These are phyloP conservation scores for Apteryx owenii DNA, from an alignment of 2,113 vertebrate genomes.

Conservation along the genomic window DNA sequence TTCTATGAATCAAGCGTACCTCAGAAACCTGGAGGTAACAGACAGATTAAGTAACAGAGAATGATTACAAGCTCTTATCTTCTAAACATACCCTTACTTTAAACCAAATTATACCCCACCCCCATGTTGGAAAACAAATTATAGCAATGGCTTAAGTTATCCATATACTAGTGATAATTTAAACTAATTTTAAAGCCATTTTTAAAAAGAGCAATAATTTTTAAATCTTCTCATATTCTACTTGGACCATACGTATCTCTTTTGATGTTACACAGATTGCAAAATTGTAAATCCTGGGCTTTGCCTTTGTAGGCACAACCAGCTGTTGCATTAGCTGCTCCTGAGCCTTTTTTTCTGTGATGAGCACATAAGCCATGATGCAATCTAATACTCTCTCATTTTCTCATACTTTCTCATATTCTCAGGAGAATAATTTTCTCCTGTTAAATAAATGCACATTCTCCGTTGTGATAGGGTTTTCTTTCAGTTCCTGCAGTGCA, in stretches of 20 bases:
- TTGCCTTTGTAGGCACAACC: not conserved
- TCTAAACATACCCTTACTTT: not conserved
- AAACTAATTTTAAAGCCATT: not conserved
- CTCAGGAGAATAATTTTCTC: not conserved
- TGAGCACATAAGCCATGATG: not conserved
- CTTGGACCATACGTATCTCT: not conserved
- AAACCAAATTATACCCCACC: not conserved
- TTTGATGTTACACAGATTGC: not conserved
- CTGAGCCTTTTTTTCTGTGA: not conserved
- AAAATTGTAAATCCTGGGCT: not conserved
- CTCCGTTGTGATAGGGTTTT: rapidly evolving
- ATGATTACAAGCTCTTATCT: not conserved
- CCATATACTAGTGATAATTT: not conserved
- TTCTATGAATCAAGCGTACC: not conserved
- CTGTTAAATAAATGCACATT: not conserved
- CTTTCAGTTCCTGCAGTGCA: not conserved
- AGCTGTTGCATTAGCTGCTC: not conserved
- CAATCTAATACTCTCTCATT: not conserved
- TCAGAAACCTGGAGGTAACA: not conserved
- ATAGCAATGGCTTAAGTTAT: not conserved
- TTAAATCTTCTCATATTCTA: not conserved
- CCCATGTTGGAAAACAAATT: not conserved
- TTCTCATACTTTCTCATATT: not conserved
- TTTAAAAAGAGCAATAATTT: not conserved
- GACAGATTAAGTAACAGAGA: not conserved